These are phyloP conservation scores for Alaudala cheleensis DNA, from an alignment of 2,113 vertebrate genomes.

Conservation along the genomic window DNA sequence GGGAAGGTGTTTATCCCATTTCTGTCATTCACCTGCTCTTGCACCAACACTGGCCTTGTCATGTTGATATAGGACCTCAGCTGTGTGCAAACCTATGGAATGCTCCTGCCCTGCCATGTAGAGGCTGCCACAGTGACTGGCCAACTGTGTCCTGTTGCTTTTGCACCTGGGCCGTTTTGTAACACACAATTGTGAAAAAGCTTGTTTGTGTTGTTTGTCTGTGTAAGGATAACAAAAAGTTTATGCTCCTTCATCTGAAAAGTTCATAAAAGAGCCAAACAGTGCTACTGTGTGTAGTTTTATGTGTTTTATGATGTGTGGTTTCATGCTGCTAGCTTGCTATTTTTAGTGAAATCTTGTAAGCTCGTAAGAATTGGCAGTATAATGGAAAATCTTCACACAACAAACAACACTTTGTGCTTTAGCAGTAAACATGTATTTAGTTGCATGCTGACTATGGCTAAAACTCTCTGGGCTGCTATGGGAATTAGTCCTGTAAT, in stretches of 20 bases:
- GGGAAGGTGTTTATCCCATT: neutral
- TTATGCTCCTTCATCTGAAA: neutral
- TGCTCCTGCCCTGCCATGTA: neutral
- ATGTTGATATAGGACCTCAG: fast-evolving
- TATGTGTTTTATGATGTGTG: neutral
- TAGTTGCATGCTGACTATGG: neutral
- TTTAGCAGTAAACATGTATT: neutral
- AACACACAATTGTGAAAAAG: neutral
- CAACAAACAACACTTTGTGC: neutral
- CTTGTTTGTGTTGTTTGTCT: neutral
- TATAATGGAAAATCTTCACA: neutral
- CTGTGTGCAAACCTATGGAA: fast-evolving
- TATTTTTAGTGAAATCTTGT: neutral
- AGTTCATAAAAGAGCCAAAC: neutral
- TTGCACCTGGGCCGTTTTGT: neutral
- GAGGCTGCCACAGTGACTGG: neutral
- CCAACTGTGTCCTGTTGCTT: neutral
- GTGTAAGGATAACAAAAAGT: neutral
- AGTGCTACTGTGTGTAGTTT: neutral
- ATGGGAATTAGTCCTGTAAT: neutral
- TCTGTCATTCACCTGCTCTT: neutral
- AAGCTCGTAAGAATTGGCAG: neutral
- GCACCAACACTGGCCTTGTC: fast-evolving
- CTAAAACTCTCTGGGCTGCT: neutral
- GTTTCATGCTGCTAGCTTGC: neutral